Conservation (phyloP, 2,113 vertebrate genomes). For the Chamaetylas fuelleborni region DNA sequence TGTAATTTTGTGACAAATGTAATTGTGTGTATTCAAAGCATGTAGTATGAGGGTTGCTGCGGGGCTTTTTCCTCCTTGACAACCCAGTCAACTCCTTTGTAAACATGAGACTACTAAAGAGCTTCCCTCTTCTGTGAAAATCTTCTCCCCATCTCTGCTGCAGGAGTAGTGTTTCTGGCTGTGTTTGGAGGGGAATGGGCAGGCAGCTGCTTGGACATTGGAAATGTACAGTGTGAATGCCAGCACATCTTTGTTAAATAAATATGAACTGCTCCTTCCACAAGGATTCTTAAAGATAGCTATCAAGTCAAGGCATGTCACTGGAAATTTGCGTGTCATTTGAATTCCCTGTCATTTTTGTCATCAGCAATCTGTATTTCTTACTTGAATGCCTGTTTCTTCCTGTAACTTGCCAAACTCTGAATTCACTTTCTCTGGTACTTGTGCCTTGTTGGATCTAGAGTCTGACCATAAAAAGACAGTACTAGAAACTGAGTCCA, state of each 20-base stretch:
- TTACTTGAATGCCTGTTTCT: background rate
- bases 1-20: conserved; percentile 45
- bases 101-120: conserved; percentile 1
- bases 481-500: background rate
- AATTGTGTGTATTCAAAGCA: conserved; percentile 17
- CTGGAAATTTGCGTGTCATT: background rate
- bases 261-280: background rate
- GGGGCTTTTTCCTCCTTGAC: background rate
- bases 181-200: background rate
- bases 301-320: background rate
- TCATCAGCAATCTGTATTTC: background rate
- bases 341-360: background rate
- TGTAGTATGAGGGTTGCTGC: background rate
- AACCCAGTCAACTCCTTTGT: conserved; percentile 24
- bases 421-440: background rate
- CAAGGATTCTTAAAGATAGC: background rate
- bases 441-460: background rate
- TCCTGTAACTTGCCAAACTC: background rate
- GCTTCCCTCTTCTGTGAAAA: background rate
- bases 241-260: background rate
- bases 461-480: background rate
- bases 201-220: background rate
- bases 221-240: background rate
- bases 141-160: background rate
- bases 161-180: background rate